Conservation (phyloP, 2,888 invertebrate species). For the Callosobruchus maculatus region DNA sequence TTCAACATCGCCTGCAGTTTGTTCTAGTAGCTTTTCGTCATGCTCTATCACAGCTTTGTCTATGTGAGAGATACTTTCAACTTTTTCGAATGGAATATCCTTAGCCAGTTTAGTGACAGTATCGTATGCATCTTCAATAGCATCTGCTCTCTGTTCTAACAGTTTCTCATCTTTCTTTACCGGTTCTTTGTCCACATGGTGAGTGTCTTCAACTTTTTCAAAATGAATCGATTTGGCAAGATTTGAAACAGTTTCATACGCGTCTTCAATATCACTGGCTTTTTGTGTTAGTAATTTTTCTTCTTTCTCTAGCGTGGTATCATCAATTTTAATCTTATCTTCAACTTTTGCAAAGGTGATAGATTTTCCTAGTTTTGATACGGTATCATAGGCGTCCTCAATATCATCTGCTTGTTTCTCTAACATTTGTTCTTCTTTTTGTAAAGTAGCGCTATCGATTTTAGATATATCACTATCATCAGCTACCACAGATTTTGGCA, state of each 20-base stretch:
- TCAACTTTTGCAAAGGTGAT: neutral
- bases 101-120: neutral
- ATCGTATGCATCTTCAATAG: slow-evolving; percentile 9
- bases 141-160: neutral
- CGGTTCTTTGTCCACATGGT: neutral
- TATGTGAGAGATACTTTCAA: neutral
- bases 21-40: slow-evolving; percentile 6
- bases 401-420: neutral
- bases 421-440: neutral
- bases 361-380: neutral
- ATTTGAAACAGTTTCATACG: slow-evolving; percentile 7
- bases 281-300: neutral
- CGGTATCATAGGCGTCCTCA: slow-evolving; percentile 8
- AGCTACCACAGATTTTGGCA: neutral
- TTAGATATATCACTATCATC: neutral
- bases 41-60: neutral
- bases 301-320: neutral
- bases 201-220: neutral
- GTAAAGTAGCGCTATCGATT: neutral
- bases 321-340: neutral
- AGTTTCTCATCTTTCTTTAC: neutral
- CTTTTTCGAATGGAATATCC: neutral
- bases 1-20: slow-evolving; percentile 11
- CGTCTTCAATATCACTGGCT: slow-evolving; percentile 1
- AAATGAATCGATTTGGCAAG: neutral